Base-by-base conservation (phyloP, 2,888 invertebrate genomes). In the Siphlonurus alternatus region DNA sequence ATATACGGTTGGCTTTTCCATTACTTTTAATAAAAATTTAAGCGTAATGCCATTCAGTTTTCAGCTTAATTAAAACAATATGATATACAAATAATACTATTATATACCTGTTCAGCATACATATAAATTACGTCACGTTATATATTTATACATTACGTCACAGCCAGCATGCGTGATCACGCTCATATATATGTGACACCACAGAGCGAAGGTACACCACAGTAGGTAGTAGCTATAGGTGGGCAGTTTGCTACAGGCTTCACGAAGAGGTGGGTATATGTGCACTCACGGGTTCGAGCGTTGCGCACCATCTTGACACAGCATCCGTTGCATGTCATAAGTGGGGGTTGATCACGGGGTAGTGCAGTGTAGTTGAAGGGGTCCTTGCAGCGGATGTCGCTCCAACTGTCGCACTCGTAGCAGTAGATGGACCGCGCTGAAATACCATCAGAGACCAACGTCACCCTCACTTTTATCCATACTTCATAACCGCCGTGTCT, bases 291-390 rank as follows among this genome's bases (percentile, higher is more conserved):
- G 76, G 89, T 88, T 79, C 88, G 89, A 66, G 89, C 87, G 75
- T 93, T 90, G 69, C 93, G 86, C 72, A 94, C 93, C 89, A 94
- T 93, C 80, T 94, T 94, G 66, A 94, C 93, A 77, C 94, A 94
- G 78, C 93, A 94, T 53, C 94, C 94, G 73, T 91, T 87, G 76
- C 94, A 94, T 25, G 88, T 88, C 82, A 88, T 86, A 71, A 92
- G 76, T 0, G 92, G 91, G 5, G 93, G 93, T 76, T 91, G 91
- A 75, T 92, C 90, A 63, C 88, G 80, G 1, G 91, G 92, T 71
- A 92, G 77, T 2, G 90, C 89, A 19, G 93, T 93, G 76, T 91
- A 92, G 79, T 94, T 93, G 79, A 93, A 94, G 1, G 94, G 93
- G 75, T 94, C 93, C 74, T 88, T 89, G 75, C 94, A 94, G 69